phyloP scores from a whole-genome alignment of 2,797 vertebrate species.

The Melopsittacus undulatus region DNA sequence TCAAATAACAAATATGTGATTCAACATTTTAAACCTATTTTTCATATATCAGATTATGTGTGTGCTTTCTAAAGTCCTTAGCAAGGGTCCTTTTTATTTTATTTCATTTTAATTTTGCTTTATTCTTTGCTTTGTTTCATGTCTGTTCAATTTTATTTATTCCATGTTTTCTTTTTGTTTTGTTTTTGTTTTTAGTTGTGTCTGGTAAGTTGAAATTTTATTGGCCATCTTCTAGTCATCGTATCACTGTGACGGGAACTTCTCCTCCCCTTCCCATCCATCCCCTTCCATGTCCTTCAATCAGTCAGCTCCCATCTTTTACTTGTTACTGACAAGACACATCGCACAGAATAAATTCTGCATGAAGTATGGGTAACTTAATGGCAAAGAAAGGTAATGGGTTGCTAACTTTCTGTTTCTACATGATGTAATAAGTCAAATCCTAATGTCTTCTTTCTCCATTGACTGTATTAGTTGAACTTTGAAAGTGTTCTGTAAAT shows the following conservation, averaged over 20 bases:
- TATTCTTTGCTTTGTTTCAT: slow-evolving; percentile 76
- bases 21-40: slow-evolving; percentile 4
- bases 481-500: background rate
- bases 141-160: slow-evolving; percentile 85
- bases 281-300: slow-evolving; percentile 89
- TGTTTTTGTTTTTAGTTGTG: slow-evolving; percentile 92
- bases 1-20: background rate
- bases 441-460: slow-evolving; percentile 9
- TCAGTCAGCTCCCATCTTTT: slow-evolving; percentile 91
- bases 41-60: slow-evolving; percentile 25
- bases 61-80: slow-evolving; percentile 41
- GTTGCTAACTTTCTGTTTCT: slow-evolving; percentile 73
- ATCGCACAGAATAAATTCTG: slow-evolving; percentile 84
- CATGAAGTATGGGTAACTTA: slow-evolving; percentile 88
- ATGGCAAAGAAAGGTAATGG: slow-evolving; percentile 81
- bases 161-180: slow-evolving; percentile 88
- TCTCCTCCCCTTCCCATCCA: slow-evolving; percentile 91
- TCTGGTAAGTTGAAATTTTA: slow-evolving; percentile 99
- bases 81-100: slow-evolving; percentile 45
- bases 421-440: slow-evolving; percentile 26
- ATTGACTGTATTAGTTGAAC: background rate
- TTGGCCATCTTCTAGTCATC: slow-evolving; percentile 94
- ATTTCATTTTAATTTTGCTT: background rate
- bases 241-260: slow-evolving; percentile 91
- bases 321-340: slow-evolving; percentile 90